These are phyloP conservation scores for Callocephalon fimbriatum DNA, from an alignment of 2,113 vertebrate species.

Conservation along the genomic window DNA sequence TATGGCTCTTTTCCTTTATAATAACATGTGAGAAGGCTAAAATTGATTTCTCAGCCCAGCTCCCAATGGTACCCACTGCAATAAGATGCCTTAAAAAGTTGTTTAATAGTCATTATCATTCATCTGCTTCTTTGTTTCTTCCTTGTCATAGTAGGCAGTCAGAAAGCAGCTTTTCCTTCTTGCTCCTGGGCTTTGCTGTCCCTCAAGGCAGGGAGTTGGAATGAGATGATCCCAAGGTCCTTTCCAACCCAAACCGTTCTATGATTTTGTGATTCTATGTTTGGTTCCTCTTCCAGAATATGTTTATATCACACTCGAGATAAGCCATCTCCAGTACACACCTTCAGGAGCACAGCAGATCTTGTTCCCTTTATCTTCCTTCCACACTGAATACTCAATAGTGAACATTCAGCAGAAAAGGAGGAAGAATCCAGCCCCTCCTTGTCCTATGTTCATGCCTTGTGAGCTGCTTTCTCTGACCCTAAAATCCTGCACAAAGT, in stretches of 20 bases:
- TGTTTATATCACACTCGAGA: not conserved
- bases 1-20: not conserved
- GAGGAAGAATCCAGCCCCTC: not conserved
- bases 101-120: not conserved
- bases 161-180: not conserved
- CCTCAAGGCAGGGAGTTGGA: not conserved
- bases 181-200: not conserved
- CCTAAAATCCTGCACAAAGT: not conserved
- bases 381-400: not conserved
- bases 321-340: not conserved
- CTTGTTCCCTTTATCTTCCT: not conserved
- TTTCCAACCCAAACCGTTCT: not conserved
- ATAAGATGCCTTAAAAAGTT: not conserved
- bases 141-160: accelerated
- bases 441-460: not conserved
- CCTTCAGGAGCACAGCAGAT: not conserved
- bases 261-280: not conserved
- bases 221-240: not conserved
- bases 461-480: not conserved
- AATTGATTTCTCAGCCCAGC: not conserved
- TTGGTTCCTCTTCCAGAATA: not conserved
- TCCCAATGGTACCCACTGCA: not conserved
- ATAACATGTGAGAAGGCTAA: not conserved
- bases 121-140: not conserved
- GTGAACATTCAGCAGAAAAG: not conserved